Conservation (phyloP, 1,140 invertebrate genomes). For the Maconellicoccus hirsutus region DNA sequence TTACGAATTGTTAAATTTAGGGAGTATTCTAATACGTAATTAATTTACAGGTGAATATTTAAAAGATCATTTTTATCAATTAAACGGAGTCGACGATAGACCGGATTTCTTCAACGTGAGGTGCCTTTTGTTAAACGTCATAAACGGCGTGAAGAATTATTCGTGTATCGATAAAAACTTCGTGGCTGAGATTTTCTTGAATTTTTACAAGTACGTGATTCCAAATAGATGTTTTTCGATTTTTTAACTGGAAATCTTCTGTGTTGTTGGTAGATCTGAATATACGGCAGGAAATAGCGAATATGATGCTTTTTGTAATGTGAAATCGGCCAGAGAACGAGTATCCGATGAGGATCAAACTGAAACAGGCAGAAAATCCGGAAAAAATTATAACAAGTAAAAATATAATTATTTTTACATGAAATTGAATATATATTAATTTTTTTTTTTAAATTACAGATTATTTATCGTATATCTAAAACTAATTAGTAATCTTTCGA, state of each 20-base stretch:
- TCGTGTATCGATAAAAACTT: neutral
- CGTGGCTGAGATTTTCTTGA: neutral
- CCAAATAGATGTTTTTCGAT: neutral
- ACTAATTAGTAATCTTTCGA: conserved; percentile 65
- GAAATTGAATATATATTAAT: conserved; percentile 14
- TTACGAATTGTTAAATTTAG: neutral
- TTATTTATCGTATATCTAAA: conserved; percentile 57
- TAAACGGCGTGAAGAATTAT: neutral
- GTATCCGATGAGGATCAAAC: conserved; percentile 12
- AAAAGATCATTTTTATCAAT: conserved; percentile 6
- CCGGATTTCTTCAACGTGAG: conserved; percentile 24
- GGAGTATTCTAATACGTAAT: neutral
- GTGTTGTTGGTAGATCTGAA: conserved; percentile 11
- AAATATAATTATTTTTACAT: neutral
- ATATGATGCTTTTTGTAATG: conserved; percentile 24
- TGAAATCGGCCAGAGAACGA: conserved; percentile 16
- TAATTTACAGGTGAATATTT: conserved; percentile 17
- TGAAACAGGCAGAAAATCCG: neutral
- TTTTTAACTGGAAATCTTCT: neutral
- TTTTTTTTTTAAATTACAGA: conserved; percentile 44
- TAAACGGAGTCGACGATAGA: conserved; percentile 23
- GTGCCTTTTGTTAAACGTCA: conserved; percentile 6
- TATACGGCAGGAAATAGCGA: conserved; percentile 23
- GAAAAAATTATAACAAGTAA: conserved; percentile 26
- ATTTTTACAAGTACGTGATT: neutral